Conservation (phyloP, 2,797 vertebrate genomes). For the Anomalospiza imberbis region DNA sequence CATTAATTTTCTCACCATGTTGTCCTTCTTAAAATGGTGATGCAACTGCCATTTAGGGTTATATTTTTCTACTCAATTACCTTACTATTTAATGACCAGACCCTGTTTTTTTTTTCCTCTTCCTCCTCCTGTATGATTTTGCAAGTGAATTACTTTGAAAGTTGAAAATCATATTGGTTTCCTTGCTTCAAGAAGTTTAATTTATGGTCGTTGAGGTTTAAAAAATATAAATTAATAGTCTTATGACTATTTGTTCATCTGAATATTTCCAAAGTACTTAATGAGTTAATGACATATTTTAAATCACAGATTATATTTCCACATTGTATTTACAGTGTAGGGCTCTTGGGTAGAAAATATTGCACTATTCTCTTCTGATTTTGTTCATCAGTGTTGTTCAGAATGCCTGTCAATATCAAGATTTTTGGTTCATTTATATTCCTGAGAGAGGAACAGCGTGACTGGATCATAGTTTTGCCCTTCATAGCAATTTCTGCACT, state of each 20-base stretch:
- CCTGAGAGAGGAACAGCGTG: not conserved
- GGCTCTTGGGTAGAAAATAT: not conserved
- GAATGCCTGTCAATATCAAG: not conserved
- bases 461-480: not conserved
- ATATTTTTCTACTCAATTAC: not conserved
- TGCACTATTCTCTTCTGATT: not conserved
- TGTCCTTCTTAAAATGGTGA: not conserved
- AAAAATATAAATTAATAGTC: too few species aligned
- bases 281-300: not conserved
- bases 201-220: accelerated
- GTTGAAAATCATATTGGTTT: not conserved
- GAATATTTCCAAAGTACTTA: not conserved
- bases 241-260: not conserved
- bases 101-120: accelerated
- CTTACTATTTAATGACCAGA: not conserved
- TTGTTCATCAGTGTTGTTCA: not conserved
- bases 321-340: not conserved
- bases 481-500: not conserved
- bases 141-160: not conserved
- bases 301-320: not conserved
- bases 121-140: not conserved
- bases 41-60: not conserved
- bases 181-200: not conserved
- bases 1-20: not conserved
- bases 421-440: not conserved